Evolutionary conservation across 2,113 vertebrate species (phyloP).

Genomic region (Rhinichthys klamathensis): DNA sequence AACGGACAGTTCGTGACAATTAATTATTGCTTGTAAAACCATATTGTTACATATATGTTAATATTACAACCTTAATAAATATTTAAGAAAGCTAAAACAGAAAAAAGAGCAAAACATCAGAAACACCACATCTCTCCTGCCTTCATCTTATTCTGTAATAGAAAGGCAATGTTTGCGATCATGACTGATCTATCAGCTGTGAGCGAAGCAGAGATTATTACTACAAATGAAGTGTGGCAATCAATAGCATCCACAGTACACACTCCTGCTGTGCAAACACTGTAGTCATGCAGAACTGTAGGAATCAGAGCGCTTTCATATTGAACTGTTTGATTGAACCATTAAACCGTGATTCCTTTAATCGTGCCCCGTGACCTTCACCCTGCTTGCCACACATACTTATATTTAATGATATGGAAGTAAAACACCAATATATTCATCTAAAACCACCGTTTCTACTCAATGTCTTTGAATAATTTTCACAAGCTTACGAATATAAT

Average conservation of each 20-base stretch:
- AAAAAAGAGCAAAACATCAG: background rate
- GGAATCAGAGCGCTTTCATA: background rate
- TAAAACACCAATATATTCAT: background rate
- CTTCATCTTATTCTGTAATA: background rate
- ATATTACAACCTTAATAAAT: too few relatives aligned
- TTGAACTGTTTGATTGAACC: background rate
- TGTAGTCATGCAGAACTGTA: slow-evolving; percentile 27
- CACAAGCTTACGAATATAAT: background rate
- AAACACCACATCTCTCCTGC: background rate
- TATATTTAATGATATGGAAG: background rate
- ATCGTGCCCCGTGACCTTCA: background rate
- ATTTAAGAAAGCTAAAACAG: too few relatives aligned
- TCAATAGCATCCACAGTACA: slow-evolving; percentile 32
- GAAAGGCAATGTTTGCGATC: slow-evolving; percentile 23
- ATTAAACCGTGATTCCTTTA: background rate
- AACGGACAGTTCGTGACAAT: too few relatives aligned
- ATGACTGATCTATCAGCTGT: slow-evolving; percentile 18
- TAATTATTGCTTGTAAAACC: too few relatives aligned
- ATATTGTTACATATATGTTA: too few relatives aligned
- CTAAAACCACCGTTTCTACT: background rate
- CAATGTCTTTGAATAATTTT: background rate
- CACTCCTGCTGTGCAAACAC: slow-evolving; percentile 29
- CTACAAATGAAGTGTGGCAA: slow-evolving; percentile 28
- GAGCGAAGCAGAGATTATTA: slow-evolving; percentile 29
- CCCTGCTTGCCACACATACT: background rate